Percentiles rank a stretch among this genome's conserved stretches.
phyloP scores from a whole-genome alignment of 2,888 invertebrate genomes.

The Microctonus aethiopoides region DNA sequence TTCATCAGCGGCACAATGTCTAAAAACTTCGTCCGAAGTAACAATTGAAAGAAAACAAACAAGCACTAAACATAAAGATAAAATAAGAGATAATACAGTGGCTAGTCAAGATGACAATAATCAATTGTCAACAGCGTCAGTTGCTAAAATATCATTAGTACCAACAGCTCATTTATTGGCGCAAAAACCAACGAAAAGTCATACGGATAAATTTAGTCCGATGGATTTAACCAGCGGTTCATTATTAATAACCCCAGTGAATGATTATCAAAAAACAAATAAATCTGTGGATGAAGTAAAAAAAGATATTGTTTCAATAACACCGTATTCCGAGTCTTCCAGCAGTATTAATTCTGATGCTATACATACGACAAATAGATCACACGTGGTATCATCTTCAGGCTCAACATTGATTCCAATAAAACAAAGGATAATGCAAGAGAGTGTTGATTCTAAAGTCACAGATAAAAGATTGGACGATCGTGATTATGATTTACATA shows the following conservation, averaged over 20 bases:
- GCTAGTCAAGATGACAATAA: constrained; percentile 43
- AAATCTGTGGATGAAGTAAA: constrained; percentile 52
- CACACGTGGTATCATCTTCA: constrained; percentile 39
- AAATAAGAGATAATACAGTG: constrained; percentile 41
- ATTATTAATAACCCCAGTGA: constrained; percentile 62
- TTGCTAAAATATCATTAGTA: constrained; percentile 57
- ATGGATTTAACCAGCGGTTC: constrained; percentile 60
- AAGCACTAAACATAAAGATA: constrained; percentile 52
- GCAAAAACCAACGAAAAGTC: constrained; percentile 51
- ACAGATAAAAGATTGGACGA: constrained; percentile 46
- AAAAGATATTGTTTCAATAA: constrained; percentile 62
- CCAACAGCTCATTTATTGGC: constrained; percentile 58
- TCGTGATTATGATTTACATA: constrained; percentile 43
- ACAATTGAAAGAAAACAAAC: constrained; percentile 40
- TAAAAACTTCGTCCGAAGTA: constrained; percentile 35
- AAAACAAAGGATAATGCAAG: constrained; percentile 56
- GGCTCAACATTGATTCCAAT: constrained; percentile 42
- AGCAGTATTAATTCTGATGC: constrained; percentile 9
- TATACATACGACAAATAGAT: constrained; percentile 10
- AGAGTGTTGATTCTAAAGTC: constrained; percentile 44
- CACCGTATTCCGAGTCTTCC: constrained; percentile 53
- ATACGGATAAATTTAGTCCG: constrained; percentile 57
- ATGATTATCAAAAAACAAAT: constrained; percentile 54
- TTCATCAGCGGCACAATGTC: constrained; percentile 32
- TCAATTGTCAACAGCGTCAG: constrained; percentile 21